phyloP scores from a whole-genome alignment of 2,888 invertebrate species.

The Germaria angustata region DNA sequence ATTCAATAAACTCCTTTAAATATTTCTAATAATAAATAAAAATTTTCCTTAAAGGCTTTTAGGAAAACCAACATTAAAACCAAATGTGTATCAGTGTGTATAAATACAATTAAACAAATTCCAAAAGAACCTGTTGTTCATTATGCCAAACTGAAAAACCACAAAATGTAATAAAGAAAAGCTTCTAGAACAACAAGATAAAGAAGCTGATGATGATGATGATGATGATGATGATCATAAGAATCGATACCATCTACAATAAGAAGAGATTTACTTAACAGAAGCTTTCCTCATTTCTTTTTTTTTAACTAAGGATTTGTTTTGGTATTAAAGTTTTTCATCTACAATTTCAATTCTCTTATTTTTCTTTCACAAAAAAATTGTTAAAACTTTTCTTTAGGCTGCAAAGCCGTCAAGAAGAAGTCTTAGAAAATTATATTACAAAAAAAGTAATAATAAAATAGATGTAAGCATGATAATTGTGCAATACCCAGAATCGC shows the following conservation, averaged over 20 bases:
- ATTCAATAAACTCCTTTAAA: background rate
- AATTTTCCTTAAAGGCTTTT: slow-evolving; percentile 37
- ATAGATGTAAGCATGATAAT: slow-evolving; percentile 47
- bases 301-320: slow-evolving; percentile 10
- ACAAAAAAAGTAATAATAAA: too few relatives aligned
- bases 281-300: slow-evolving; percentile 51
- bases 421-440: background rate
- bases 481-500: slow-evolving; percentile 37
- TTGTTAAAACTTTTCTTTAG: background rate
- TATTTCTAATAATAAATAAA: background rate
- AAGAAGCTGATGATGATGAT: slow-evolving; percentile 23
- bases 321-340: slow-evolving; percentile 8
- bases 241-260: slow-evolving; percentile 58
- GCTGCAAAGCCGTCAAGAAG: slow-evolving; percentile 17
- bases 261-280: slow-evolving; percentile 63
- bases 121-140: slow-evolving; percentile 62
- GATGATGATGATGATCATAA: slow-evolving; percentile 55
- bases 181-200: slow-evolving; percentile 11
- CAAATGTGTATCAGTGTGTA: background rate
- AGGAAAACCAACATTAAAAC: slow-evolving; percentile 21
- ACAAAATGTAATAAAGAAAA: slow-evolving; percentile 2
- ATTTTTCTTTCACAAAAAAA: slow-evolving; percentile 23
- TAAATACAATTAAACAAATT: background rate
- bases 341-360: slow-evolving; percentile 11
- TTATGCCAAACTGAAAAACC: slow-evolving; percentile 28